Evolutionary conservation across 2,113 vertebrate species (phyloP).

Genomic region (Psilopogon haemacephalus): DNA sequence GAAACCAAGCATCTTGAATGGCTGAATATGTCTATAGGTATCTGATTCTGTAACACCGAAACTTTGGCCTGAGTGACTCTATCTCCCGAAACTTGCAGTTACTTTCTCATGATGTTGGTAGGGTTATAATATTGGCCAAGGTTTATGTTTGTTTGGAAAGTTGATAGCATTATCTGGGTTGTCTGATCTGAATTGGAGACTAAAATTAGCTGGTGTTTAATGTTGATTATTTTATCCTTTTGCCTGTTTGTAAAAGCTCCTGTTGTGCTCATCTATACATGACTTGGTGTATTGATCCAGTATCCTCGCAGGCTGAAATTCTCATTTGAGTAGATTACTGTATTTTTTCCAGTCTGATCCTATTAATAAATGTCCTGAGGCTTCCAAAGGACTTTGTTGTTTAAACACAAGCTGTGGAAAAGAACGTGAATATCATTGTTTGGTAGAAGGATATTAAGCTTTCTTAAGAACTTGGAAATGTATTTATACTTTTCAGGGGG

Average conservation of each 20-base stretch:
- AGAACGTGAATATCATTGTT: background rate
- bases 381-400: background rate
- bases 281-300: background rate
- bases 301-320: background rate
- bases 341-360: conserved; percentile 22
- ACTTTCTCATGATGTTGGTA: background rate
- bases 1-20: background rate
- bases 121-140: background rate
- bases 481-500: background rate
- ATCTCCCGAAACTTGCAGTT: background rate
- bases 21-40: background rate
- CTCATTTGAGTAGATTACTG: conserved; percentile 1
- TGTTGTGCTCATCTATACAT: background rate
- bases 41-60: background rate
- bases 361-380: conserved; percentile 12
- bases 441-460: background rate
- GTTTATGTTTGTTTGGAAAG: background rate
- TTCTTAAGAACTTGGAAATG: background rate
- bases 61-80: background rate
- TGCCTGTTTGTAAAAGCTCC: background rate
- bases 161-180: background rate
- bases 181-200: background rate
- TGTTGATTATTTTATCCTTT: background rate
- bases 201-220: background rate
- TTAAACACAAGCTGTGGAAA: conserved; percentile 17